A percentile compares a stretch with the other conserved stretches of the same genome.
These are phyloP conservation scores for Tetheella fluctuosa DNA, from an alignment of 2,888 invertebrate genomes.

Conservation along the genomic window DNA sequence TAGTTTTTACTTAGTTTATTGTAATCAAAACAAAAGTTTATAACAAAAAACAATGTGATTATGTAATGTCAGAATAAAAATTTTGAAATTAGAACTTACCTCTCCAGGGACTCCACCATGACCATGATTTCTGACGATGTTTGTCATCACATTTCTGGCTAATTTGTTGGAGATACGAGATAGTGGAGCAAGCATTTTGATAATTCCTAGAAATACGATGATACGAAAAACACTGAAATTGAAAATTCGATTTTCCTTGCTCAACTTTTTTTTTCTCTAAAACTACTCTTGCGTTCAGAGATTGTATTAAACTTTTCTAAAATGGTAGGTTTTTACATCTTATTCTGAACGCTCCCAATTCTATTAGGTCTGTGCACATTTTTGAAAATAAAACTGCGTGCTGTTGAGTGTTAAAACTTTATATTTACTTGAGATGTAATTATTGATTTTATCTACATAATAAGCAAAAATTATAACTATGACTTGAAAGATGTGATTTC, in stretches of 20 bases:
- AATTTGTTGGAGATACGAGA: slow-evolving; percentile 69
- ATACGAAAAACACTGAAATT: slow-evolving; percentile 32
- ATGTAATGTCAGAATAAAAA: slow-evolving; percentile 64
- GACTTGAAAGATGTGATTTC: background rate
- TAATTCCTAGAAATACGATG: slow-evolving; percentile 28
- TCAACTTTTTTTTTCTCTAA: slow-evolving; percentile 33
- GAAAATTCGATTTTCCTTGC: slow-evolving; percentile 45
- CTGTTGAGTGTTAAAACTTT: background rate
- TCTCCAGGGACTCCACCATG: slow-evolving; percentile 78
- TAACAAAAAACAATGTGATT: slow-evolving; percentile 48
- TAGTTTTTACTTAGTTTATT: background rate
- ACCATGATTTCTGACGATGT: slow-evolving; percentile 70
- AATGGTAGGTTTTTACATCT: slow-evolving; percentile 17
- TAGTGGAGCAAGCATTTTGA: slow-evolving; percentile 70
- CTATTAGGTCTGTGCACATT: background rate
- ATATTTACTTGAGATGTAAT: slow-evolving; percentile 7
- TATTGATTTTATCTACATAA: slow-evolving; percentile 16
- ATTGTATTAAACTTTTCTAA: slow-evolving; percentile 8
- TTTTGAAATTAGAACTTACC: slow-evolving; percentile 62
- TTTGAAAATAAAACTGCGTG: background rate
- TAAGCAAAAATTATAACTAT: slow-evolving; percentile 2
- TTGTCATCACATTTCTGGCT: slow-evolving; percentile 75
- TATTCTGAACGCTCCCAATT: slow-evolving; percentile 37
- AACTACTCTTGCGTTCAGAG: slow-evolving; percentile 60
- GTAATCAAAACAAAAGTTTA: slow-evolving; percentile 19